Evolutionary conservation across 2,797 vertebrate species (phyloP).

Genomic region (Phylloscopus collybita): DNA sequence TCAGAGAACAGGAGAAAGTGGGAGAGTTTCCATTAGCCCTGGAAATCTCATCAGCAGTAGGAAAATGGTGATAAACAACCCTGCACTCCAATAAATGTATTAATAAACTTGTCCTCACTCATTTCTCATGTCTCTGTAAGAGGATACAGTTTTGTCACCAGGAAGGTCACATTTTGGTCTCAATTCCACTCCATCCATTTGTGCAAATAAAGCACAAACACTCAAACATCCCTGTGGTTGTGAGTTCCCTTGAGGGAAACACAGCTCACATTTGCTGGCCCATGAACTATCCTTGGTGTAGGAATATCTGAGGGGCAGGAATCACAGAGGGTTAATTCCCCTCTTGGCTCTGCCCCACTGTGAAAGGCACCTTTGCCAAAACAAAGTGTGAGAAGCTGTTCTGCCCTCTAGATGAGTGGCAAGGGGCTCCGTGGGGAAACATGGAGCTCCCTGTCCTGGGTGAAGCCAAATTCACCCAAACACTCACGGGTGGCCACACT

Average conservation of each 20-base stretch:
- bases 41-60: conserved; percentile 10
- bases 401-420: neutral
- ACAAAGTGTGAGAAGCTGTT: neutral
- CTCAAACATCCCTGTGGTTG: neutral
- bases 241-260: neutral
- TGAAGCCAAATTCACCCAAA: neutral
- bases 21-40: conserved; percentile 50
- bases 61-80: conserved; percentile 27
- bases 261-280: rapidly evolving
- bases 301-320: neutral
- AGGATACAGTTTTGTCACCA: neutral
- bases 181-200: neutral
- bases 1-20: neutral
- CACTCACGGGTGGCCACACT: rapidly evolving
- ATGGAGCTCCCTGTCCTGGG: rapidly evolving
- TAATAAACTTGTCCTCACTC: conserved; percentile 20
- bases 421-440: neutral
- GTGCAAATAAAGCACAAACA: neutral
- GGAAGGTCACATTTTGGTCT: neutral
- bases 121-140: neutral
- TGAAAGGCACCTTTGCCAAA: neutral
- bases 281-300: neutral
- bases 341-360: neutral
- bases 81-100: neutral
- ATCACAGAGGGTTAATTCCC: neutral